A percentile compares a stretch with the other conserved stretches of the same genome.
phyloP scores from a whole-genome alignment of 30 jellyfish, hydroid and myxozoan species.

The Aurelia sp. region DNA sequence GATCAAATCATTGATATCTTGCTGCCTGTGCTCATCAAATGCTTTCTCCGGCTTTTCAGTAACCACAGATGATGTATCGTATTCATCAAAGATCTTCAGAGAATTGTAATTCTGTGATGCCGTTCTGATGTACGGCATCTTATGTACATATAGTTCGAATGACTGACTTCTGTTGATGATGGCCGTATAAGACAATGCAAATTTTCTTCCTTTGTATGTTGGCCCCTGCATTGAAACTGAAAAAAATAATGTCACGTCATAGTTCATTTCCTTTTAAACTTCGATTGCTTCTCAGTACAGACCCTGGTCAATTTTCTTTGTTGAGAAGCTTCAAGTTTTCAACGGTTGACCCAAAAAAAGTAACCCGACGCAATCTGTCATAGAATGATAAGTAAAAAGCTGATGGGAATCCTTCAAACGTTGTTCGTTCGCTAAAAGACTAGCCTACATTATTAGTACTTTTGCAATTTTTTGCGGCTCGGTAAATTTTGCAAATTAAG shows the following conservation, averaged over 20 bases:
- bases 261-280: too few relatives aligned
- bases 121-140: conserved; percentile 59
- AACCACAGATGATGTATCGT: conserved; percentile 44
- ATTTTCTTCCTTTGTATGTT: conserved; percentile 50
- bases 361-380: too few relatives aligned
- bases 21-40: conserved; percentile 12
- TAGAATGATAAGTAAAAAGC: too few relatives aligned
- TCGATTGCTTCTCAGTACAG: too few relatives aligned
- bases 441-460: too few relatives aligned
- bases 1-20: conserved; percentile 36
- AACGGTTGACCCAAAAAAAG: too few relatives aligned
- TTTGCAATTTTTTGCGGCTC: too few relatives aligned
- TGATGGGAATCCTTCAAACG: too few relatives aligned
- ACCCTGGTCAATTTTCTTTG: too few relatives aligned
- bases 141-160: conserved; percentile 38
- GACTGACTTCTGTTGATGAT: conserved; percentile 10
- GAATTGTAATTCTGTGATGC: conserved; percentile 37
- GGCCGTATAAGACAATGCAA: conserved; percentile 63
- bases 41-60: conserved; percentile 34
- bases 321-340: too few relatives aligned
- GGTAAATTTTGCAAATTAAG: too few relatives aligned
- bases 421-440: too few relatives aligned
- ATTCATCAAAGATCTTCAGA: conserved; percentile 52
- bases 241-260: conserved; percentile 1
- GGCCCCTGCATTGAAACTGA: conserved; percentile 54